These are phyloP conservation scores for Pseudachorutes palmiensis DNA, from an alignment of 1,140 invertebrate genomes.

Conservation along the genomic window DNA sequence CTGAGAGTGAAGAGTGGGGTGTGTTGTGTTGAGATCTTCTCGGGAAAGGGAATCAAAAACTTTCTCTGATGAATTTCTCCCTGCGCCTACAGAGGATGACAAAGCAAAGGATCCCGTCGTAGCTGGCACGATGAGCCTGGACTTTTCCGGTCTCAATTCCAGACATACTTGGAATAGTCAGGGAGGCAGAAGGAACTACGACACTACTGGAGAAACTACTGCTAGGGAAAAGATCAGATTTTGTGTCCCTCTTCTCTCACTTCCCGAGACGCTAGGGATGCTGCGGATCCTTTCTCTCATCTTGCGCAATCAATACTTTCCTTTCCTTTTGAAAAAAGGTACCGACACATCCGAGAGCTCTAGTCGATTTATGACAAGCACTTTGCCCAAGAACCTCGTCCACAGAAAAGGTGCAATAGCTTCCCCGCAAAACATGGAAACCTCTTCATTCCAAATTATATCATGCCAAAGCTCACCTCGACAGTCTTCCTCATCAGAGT, in stretches of 20 bases:
- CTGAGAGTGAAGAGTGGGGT: too few relatives aligned
- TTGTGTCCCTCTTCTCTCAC: background rate
- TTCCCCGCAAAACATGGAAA: background rate
- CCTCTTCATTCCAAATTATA: background rate
- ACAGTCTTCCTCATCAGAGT: conserved; percentile 3
- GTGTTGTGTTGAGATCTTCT: too few relatives aligned
- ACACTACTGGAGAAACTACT: background rate
- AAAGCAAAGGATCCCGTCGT: too few relatives aligned
- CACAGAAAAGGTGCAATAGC: background rate
- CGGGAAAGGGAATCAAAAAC: too few relatives aligned
- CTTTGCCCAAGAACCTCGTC: background rate
- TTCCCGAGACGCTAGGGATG: background rate
- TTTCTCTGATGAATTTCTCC: too few relatives aligned
- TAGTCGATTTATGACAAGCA: background rate
- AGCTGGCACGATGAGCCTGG: too few relatives aligned
- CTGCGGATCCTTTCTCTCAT: background rate
- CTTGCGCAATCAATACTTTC: background rate
- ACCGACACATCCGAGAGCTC: background rate
- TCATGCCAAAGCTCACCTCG: background rate
- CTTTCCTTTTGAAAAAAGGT: background rate
- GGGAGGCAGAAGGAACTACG: too few relatives aligned
- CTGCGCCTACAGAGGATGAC: too few relatives aligned
- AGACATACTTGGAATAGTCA: background rate
- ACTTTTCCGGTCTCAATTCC: background rate
- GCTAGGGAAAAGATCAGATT: background rate